These are phyloP conservation scores for Enteromius fasciolatus DNA, from an alignment of 2,797 vertebrate genomes.

Conservation along the genomic window DNA sequence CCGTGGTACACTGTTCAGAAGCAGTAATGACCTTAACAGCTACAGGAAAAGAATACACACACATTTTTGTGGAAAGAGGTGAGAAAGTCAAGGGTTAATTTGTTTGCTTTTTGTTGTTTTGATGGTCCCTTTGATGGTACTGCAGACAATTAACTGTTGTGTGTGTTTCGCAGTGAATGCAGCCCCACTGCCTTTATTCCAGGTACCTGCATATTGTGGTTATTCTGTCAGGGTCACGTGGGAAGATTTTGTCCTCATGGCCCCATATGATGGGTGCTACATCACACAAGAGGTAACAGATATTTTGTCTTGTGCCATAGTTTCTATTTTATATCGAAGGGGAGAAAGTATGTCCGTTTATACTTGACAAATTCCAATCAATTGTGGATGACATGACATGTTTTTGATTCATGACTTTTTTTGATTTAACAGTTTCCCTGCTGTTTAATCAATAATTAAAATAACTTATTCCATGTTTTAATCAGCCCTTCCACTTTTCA, in stretches of 20 bases:
- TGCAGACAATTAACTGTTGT: neutral
- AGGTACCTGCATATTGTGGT: constrained; percentile 73
- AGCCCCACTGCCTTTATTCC: constrained; percentile 70
- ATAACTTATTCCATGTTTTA: neutral
- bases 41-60: constrained; percentile 63
- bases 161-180: constrained; percentile 62
- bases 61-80: constrained; percentile 76
- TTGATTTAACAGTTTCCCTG: neutral
- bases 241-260: constrained; percentile 68
- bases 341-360: neutral
- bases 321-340: neutral
- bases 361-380: neutral
- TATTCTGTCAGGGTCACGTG: constrained; percentile 67
- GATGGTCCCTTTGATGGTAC: neutral
- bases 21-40: constrained; percentile 72
- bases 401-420: neutral
- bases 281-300: constrained; percentile 71
- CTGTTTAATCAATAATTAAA: neutral
- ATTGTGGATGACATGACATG: neutral
- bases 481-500: constrained; percentile 53
- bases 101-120: no score
- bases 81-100: constrained; percentile 2
- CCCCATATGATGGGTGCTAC: constrained; percentile 76
- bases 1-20: constrained; percentile 69
- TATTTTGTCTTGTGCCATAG: neutral